Evolutionary conservation across 2,888 invertebrate species (phyloP).

Genomic region (Leptinotarsa tumamoca): DNA sequence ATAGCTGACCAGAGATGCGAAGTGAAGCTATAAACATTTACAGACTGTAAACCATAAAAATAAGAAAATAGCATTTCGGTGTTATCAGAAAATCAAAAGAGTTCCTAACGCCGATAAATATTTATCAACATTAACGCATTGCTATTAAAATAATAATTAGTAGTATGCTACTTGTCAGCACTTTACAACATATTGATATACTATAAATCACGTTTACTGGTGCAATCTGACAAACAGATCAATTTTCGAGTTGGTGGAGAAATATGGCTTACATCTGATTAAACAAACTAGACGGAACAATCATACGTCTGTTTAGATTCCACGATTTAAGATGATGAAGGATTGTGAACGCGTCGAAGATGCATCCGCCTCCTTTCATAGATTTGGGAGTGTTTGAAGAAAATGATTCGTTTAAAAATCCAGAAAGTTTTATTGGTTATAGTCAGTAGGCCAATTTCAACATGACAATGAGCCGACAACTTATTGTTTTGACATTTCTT

Average conservation of each 20-base stretch:
- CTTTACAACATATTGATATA: constrained; percentile 48
- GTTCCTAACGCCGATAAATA: constrained; percentile 44
- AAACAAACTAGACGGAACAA: constrained; percentile 18
- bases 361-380: no score
- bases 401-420: no score
- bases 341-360: no score
- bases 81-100: constrained; percentile 46
- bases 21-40: constrained; percentile 35
- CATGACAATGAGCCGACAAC: no score
- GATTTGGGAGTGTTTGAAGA: no score
- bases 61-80: constrained; percentile 36
- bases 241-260: constrained; percentile 16
- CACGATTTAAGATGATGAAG: not conserved
- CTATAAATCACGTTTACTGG: constrained; percentile 46
- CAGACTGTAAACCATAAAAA: constrained; percentile 39
- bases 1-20: constrained; percentile 17
- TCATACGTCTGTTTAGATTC: constrained; percentile 16
- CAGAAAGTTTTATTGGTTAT: no score
- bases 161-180: constrained; percentile 48
- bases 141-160: constrained; percentile 50
- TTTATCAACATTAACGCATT: constrained; percentile 48
- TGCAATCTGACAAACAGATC: constrained; percentile 41
- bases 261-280: constrained; percentile 25
- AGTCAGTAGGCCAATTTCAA: no score
- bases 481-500: no score